phyloP scores from a whole-genome alignment of 1,140 invertebrate genomes.

The Hylaeus volcanicus region DNA sequence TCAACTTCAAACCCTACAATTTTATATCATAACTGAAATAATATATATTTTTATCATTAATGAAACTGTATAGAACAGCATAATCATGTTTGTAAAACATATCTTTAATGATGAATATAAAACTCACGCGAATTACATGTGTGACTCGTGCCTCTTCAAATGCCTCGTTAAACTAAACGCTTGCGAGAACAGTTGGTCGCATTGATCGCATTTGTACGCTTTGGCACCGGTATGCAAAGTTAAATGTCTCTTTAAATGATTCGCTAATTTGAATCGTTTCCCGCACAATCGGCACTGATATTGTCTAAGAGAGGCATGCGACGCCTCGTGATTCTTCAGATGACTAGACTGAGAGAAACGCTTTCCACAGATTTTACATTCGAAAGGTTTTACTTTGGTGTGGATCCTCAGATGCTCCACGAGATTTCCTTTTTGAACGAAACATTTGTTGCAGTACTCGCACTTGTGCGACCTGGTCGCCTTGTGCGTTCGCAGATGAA shows the following conservation, averaged over 20 bases:
- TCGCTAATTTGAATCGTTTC: conserved; percentile 77
- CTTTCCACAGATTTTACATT: conserved; percentile 79
- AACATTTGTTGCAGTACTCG: conserved; percentile 80
- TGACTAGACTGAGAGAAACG: conserved; percentile 76
- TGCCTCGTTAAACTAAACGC: conserved; percentile 80
- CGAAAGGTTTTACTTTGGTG: conserved; percentile 80
- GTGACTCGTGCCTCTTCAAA: conserved; percentile 73
- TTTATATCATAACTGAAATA: no score
- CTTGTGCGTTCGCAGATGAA: conserved; percentile 74
- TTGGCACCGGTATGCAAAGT: conserved; percentile 76
- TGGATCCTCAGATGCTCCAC: conserved; percentile 81
- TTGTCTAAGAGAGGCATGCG: conserved; percentile 74
- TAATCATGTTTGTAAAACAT: conserved; percentile 5
- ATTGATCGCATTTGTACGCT: conserved; percentile 77
- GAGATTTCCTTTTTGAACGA: conserved; percentile 80
- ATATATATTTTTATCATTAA: no score
- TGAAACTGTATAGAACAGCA: neutral
- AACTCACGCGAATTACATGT: conserved; percentile 29
- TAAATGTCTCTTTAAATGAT: conserved; percentile 76
- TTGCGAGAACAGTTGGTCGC: conserved; percentile 78
- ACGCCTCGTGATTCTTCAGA: conserved; percentile 76
- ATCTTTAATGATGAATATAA: neutral
- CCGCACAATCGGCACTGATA: conserved; percentile 77
- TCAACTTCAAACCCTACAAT: no score
- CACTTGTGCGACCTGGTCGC: conserved; percentile 78